These are phyloP conservation scores for Heliconius eleuchia DNA, from an alignment of 1,140 invertebrate genomes.

Conservation along the genomic window DNA sequence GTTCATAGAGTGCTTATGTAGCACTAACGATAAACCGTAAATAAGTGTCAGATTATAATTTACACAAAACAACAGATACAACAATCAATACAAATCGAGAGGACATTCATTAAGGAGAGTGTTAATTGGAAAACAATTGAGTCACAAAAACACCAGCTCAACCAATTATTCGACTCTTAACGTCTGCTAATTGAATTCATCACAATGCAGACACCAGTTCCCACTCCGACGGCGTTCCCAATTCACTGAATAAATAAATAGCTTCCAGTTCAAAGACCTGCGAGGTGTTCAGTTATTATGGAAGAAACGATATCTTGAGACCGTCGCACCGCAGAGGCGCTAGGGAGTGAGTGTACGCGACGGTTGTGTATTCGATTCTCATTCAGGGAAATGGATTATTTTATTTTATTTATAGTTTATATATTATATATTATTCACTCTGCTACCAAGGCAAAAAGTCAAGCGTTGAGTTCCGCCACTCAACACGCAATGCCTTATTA, in stretches of 20 bases:
- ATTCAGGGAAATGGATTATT: too few relatives aligned
- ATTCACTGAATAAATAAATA: constrained; percentile 49
- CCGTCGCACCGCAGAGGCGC: neutral
- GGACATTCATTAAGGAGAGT: constrained; percentile 39
- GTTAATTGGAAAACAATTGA: constrained; percentile 42
- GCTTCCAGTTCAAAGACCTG: constrained; percentile 24
- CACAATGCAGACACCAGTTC: constrained; percentile 46
- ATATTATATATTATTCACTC: too few relatives aligned
- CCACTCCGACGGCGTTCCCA: constrained; percentile 40
- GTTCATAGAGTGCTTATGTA: too few relatives aligned
- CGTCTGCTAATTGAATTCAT: constrained; percentile 47
- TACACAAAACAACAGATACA: neutral
- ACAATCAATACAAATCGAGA: constrained; percentile 33
- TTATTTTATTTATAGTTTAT: too few relatives aligned
- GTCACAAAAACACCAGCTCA: constrained; percentile 37
- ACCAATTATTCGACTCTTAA: constrained; percentile 45
- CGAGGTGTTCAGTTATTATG: constrained; percentile 19
- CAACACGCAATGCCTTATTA: neutral
- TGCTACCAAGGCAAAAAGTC: too few relatives aligned
- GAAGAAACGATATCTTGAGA: neutral
- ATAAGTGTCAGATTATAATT: neutral
- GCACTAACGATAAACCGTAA: neutral
- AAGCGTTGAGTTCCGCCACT: too few relatives aligned
- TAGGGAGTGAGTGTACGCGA: too few relatives aligned
- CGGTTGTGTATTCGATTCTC: too few relatives aligned